Percentiles rank a stretch among this genome's conserved stretches.
Conservation (phyloP, 1,140 invertebrate genomes). For the Zaprionus africanus region DNA sequence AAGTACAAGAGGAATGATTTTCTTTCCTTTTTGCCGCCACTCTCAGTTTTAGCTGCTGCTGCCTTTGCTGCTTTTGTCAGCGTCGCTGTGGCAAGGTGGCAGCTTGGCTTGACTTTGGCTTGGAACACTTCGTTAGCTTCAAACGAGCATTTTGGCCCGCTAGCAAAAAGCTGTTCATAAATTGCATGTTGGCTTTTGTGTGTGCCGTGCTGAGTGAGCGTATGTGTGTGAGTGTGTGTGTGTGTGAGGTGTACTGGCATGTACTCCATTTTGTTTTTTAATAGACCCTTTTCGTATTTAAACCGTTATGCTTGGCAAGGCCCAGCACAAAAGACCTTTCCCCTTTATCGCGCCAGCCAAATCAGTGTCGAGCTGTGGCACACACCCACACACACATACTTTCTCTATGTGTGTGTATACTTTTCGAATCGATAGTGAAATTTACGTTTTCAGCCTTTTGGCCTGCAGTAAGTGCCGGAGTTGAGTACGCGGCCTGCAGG, state of each 20-base stretch:
- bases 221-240: constrained; percentile 31
- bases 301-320: constrained; percentile 79
- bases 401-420: constrained; percentile 11
- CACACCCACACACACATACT: constrained; percentile 31
- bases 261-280: constrained; percentile 81
- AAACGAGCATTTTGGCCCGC: constrained; percentile 78
- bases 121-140: constrained; percentile 73
- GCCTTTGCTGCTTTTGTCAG: constrained; percentile 42
- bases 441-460: constrained; percentile 34
- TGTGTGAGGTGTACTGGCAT: constrained; percentile 54
- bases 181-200: constrained; percentile 79
- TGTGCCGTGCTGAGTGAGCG: constrained; percentile 25
- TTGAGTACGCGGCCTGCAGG: background rate
- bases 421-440: constrained; percentile 39
- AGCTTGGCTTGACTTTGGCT: constrained; percentile 39
- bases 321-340: constrained; percentile 65
- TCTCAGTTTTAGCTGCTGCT: constrained; percentile 21
- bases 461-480: constrained; percentile 3
- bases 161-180: constrained; percentile 80
- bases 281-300: constrained; percentile 78
- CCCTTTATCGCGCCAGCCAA: constrained; percentile 76
- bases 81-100: constrained; percentile 25
- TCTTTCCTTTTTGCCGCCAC: background rate
- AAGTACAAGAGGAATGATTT: constrained; percentile 20
- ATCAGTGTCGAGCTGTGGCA: constrained; percentile 74